Conservation (phyloP, 1,140 invertebrate genomes). For the Prorops nasuta region DNA sequence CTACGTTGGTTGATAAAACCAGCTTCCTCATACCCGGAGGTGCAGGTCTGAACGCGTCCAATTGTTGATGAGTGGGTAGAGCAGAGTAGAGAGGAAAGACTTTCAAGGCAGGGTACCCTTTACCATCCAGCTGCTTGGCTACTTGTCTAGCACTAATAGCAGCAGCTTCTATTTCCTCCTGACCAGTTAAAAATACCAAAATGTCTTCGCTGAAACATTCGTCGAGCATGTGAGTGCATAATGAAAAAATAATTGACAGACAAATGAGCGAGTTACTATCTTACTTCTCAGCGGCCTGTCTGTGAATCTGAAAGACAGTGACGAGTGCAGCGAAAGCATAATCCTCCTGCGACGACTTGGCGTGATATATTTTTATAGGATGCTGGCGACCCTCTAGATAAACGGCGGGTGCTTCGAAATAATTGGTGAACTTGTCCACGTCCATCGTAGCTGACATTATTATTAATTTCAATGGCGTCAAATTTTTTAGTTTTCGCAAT, state of each 20-base stretch:
- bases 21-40: slow-evolving; percentile 77
- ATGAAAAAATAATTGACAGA: slow-evolving; percentile 9
- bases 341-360: slow-evolving; percentile 76
- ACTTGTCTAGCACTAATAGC: slow-evolving; percentile 74
- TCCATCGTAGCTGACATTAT: slow-evolving; percentile 96
- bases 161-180: slow-evolving; percentile 96
- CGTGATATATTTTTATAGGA: slow-evolving; percentile 79
- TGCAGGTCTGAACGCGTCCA: slow-evolving; percentile 73
- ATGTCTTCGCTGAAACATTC: slow-evolving; percentile 72
- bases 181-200: slow-evolving; percentile 96
- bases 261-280: slow-evolving; percentile 17
- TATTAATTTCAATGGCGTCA: slow-evolving; percentile 71
- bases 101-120: slow-evolving; percentile 60
- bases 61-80: slow-evolving; percentile 72
- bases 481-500: slow-evolving; percentile 62
- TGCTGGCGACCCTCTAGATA: slow-evolving; percentile 88
- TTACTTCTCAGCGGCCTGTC: slow-evolving; percentile 77
- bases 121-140: slow-evolving; percentile 63
- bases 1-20: slow-evolving; percentile 96
- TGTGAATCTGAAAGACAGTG: slow-evolving; percentile 91
- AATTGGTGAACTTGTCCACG: slow-evolving; percentile 87
- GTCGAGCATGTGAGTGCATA: slow-evolving; percentile 4
- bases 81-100: slow-evolving; percentile 84
- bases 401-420: slow-evolving; percentile 84
- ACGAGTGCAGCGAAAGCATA: slow-evolving; percentile 79